These are phyloP conservation scores for Sinhomidia bicolor DNA, from an alignment of 2,888 invertebrate species.

Conservation along the genomic window DNA sequence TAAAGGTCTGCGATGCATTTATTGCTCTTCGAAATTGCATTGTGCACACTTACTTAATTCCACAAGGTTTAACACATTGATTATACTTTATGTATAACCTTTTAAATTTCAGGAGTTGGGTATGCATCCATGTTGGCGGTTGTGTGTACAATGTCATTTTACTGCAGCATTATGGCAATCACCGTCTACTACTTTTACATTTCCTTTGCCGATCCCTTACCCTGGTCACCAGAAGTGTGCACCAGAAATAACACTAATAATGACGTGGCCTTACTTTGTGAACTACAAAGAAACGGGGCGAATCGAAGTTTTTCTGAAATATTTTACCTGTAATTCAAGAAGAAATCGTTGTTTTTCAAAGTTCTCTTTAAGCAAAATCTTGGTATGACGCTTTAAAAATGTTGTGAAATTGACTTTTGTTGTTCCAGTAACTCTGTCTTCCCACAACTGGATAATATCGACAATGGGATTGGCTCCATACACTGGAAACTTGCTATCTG, in stretches of 20 bases:
- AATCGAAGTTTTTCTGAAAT: slow-evolving; percentile 60
- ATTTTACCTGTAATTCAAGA: slow-evolving; percentile 41
- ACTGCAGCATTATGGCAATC: slow-evolving; percentile 88
- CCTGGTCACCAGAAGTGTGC: slow-evolving; percentile 84
- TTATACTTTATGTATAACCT: background rate
- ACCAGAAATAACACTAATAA: slow-evolving; percentile 75
- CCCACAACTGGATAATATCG: slow-evolving; percentile 48
- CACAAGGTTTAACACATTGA: background rate
- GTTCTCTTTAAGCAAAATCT: background rate
- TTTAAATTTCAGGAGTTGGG: slow-evolving; percentile 40
- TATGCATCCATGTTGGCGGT: slow-evolving; percentile 82
- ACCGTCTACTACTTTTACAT: slow-evolving; percentile 88
- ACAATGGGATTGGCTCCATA: slow-evolving; percentile 82
- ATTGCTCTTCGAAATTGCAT: background rate
- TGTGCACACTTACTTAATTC: background rate
- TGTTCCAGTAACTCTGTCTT: slow-evolving; percentile 25
- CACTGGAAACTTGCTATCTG: slow-evolving; percentile 88
- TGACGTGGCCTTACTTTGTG: background rate
- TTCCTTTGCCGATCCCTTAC: slow-evolving; percentile 87
- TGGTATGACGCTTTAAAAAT: background rate
- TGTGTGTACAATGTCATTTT: slow-evolving; percentile 87
- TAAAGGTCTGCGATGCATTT: slow-evolving; percentile 39
- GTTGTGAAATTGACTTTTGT: slow-evolving; percentile 22
- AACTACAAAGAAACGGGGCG: background rate
- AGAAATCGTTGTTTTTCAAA: background rate